Conservation (phyloP, 37 sponge, comb jelly and placozoan genomes). For the Tethya wilhelma region DNA sequence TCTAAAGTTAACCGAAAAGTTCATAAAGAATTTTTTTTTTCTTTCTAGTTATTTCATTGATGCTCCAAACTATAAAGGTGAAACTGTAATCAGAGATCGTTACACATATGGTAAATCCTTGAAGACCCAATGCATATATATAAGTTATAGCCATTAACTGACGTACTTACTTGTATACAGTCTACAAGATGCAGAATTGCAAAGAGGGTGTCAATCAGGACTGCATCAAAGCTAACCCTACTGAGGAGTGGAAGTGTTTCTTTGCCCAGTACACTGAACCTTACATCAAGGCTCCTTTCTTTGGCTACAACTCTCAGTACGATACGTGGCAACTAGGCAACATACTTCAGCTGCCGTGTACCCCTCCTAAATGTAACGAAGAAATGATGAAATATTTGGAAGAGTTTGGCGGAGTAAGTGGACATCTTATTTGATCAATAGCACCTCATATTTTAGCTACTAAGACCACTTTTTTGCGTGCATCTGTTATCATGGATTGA, state of each 20-base stretch:
- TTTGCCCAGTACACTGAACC: slow-evolving; percentile 84
- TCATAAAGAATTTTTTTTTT: too few relatives aligned
- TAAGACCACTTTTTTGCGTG: too few relatives aligned
- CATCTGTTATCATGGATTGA: not conserved
- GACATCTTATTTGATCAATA: too few relatives aligned
- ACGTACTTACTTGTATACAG: slow-evolving; percentile 3
- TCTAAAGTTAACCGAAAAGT: too few relatives aligned
- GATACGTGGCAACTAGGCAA: slow-evolving; percentile 75
- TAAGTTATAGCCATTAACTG: not conserved
- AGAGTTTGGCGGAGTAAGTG: slow-evolving; percentile 49
- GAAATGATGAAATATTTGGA: slow-evolving; percentile 57
- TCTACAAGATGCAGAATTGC: slow-evolving; percentile 75
- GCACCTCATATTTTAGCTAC: too few relatives aligned
- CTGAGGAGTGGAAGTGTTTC: slow-evolving; percentile 71
- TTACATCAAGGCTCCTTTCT: slow-evolving; percentile 76
- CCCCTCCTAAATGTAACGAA: slow-evolving; percentile 61
- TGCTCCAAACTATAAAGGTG: slow-evolving; percentile 24
- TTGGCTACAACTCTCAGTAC: slow-evolving; percentile 69
- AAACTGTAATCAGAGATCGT: slow-evolving; percentile 6
- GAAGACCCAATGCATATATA: too few relatives aligned
- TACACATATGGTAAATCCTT: slow-evolving; percentile 4
- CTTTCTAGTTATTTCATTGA: slow-evolving; percentile 41
- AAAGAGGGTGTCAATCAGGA: slow-evolving; percentile 71
- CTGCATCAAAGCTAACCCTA: slow-evolving; percentile 50
- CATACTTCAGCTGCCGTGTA: slow-evolving; percentile 60